These are phyloP conservation scores for Sesia bembeciformis DNA, from an alignment of 2,888 invertebrate genomes.

Conservation along the genomic window DNA sequence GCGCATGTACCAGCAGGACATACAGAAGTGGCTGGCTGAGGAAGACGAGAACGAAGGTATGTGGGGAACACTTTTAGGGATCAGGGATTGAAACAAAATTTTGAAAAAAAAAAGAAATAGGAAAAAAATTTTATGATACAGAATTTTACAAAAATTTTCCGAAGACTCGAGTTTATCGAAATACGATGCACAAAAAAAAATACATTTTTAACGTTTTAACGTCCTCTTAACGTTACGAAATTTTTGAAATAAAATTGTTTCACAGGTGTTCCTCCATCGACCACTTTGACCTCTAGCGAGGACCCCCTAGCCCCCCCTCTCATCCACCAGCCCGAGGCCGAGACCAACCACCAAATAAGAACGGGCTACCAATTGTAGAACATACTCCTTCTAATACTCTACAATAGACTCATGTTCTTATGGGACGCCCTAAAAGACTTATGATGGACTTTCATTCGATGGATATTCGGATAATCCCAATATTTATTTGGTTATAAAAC, in stretches of 20 bases:
- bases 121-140: no score
- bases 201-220: neutral
- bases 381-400: constrained; percentile 32
- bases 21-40: constrained; percentile 82
- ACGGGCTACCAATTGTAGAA: constrained; percentile 57
- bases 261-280: constrained; percentile 49
- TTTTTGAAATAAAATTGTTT: neutral
- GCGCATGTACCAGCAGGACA: constrained; percentile 84
- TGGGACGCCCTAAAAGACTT: constrained; percentile 13
- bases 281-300: constrained; percentile 52
- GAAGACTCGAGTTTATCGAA: no score
- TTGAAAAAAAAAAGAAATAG: no score
- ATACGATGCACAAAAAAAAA: neutral
- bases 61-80: neutral
- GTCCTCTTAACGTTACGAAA: neutral
- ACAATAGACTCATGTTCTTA: constrained; percentile 13
- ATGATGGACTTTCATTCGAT: constrained; percentile 3
- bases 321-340: constrained; percentile 40
- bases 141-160: no score
- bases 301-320: constrained; percentile 57
- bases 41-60: constrained; percentile 75
- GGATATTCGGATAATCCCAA: neutral
- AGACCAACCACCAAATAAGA: constrained; percentile 30
- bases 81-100: no score
- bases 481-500: no score